phyloP scores from a whole-genome alignment of 2,888 invertebrate genomes.

The Apomyelois bistriatella region DNA sequence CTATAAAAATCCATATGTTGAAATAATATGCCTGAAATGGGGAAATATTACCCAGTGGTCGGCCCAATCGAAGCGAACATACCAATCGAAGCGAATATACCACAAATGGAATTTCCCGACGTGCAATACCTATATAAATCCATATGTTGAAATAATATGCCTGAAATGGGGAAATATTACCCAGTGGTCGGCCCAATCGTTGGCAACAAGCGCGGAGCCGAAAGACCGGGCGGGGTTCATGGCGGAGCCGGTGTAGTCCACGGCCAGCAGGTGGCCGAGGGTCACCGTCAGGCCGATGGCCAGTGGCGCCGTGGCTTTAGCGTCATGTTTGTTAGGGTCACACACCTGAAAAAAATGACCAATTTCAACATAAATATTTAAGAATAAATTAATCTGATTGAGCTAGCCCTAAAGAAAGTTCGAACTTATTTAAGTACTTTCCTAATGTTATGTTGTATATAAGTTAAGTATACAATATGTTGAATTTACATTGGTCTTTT shows the following conservation, averaged over 20 bases:
- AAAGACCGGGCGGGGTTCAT: constrained; percentile 96
- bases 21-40: no score
- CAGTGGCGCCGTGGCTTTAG: constrained; percentile 89
- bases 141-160: no score
- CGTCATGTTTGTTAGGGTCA: constrained; percentile 88
- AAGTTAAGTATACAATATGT: neutral
- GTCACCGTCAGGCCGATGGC: constrained; percentile 94
- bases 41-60: constrained; percentile 88
- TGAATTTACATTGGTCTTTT: neutral
- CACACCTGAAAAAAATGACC: constrained; percentile 61
- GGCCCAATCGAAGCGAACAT: constrained; percentile 84
- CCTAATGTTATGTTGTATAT: neutral
- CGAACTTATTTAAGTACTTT: no score
- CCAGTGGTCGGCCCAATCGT: constrained; percentile 90
- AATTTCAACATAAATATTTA: no score
- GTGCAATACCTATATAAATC: no score
- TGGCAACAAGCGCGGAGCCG: constrained; percentile 90
- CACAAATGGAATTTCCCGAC: no score
- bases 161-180: constrained; percentile 64
- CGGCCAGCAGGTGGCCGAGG: constrained; percentile 90
- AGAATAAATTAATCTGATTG: no score
- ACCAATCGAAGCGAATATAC: no score
- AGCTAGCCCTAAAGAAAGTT: no score
- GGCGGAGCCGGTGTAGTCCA: constrained; percentile 91
- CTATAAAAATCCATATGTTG: no score